A percentile compares a stretch with the other conserved stretches of the same genome.
These are phyloP conservation scores for Drosophila carrolli DNA, from an alignment of 1,140 invertebrate genomes.

Conservation along the genomic window DNA sequence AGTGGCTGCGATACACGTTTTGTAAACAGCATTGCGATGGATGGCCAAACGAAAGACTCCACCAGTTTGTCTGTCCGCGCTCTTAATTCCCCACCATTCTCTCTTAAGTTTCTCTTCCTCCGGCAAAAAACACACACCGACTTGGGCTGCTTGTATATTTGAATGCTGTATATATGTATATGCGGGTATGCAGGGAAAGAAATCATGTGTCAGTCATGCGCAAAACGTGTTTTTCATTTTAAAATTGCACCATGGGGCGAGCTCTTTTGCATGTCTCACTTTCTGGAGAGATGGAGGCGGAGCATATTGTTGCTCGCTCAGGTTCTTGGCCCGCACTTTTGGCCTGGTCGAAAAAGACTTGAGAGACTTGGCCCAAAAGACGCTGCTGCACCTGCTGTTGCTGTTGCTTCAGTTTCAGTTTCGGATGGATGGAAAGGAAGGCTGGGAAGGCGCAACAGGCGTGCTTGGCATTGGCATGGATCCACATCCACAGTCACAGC, in stretches of 20 bases:
- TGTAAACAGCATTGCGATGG: constrained; percentile 29
- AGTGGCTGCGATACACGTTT: constrained; percentile 8
- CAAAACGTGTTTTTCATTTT: constrained; percentile 83
- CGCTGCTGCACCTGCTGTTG: constrained; percentile 21
- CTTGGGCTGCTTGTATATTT: constrained; percentile 16
- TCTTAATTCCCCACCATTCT: constrained; percentile 13
- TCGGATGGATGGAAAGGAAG: background rate
- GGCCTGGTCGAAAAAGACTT: constrained; percentile 29
- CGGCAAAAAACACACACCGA: background rate
- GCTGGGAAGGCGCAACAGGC: constrained; percentile 63
- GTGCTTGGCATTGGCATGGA: constrained; percentile 20
- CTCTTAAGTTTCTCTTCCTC: constrained; percentile 18
- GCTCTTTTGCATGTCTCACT: constrained; percentile 78
- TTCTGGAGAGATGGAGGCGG: constrained; percentile 77
- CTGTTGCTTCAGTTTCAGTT: constrained; percentile 6
- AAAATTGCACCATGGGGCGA: constrained; percentile 70
- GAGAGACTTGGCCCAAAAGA: constrained; percentile 25
- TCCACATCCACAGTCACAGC: background rate
- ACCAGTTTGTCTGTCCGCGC: constrained; percentile 21
- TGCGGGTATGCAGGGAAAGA: constrained; percentile 49
- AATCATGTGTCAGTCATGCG: constrained; percentile 83
- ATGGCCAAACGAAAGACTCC: constrained; percentile 44
- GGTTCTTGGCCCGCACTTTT: constrained; percentile 13
- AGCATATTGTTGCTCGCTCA: constrained; percentile 70
- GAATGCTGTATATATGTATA: constrained; percentile 15